Conservation (phyloP, 2,797 vertebrate genomes). For the Aldrovandia affinis region DNA sequence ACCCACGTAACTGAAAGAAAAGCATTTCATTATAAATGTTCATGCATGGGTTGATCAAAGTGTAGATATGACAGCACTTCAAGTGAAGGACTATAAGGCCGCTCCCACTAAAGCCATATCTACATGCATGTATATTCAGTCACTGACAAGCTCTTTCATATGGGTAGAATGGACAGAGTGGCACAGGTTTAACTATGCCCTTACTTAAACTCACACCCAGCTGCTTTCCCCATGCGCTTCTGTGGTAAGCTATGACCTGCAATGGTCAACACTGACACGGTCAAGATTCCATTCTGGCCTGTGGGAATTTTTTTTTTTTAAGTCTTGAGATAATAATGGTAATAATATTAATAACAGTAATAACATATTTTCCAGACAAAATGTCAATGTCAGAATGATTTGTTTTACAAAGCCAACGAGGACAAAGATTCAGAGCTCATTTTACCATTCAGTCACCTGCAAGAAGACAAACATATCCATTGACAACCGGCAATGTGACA, state of each 20-base stretch:
- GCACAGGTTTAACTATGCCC: not conserved
- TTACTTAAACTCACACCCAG: not conserved
- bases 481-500: not conserved
- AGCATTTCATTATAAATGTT: not conserved
- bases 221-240: not conserved
- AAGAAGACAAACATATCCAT: not conserved
- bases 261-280: not conserved
- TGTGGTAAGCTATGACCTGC: not conserved
- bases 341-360: no score
- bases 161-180: not conserved
- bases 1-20: not conserved
- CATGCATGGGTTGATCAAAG: constrained; percentile 45
- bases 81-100: not conserved
- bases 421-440: not conserved
- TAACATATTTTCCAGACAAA: not conserved
- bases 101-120: not conserved
- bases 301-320: no score
- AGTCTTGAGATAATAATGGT: no score
- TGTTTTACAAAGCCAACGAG: not conserved
- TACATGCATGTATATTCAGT: not conserved
- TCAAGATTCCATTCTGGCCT: not conserved
- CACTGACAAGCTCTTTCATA: not conserved
- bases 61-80: constrained; percentile 37
- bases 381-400: not conserved
- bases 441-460: not conserved